Base-by-base conservation (phyloP, 1,140 invertebrate species). In the Neelides sp. region DNA sequence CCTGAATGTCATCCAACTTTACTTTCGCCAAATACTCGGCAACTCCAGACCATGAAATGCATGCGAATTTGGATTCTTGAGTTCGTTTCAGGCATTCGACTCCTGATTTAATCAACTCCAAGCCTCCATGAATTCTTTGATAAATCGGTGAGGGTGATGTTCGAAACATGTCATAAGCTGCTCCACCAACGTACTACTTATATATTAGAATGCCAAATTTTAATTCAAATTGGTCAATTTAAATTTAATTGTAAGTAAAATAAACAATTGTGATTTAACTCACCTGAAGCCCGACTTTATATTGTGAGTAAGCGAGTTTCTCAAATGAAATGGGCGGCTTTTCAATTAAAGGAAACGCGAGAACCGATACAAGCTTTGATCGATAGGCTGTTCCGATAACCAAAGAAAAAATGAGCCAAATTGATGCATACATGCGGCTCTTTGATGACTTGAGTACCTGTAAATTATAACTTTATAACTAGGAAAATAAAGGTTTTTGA, bases 231-330 rank as follows among this genome's bases (percentile, higher is more conserved):
- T n/a, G n/a, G n/a, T n/a, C n/a, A n/a, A n/a, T n/a, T n/a, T n/a
- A n/a, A n/a, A n/a, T n/a, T n/a, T n/a, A n/a, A n/a, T n/a, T n/a
- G n/a, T n/a, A n/a, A n/a, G n/a, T n/a, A n/a, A n/a, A n/a, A n/a
- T n/a, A n/a, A n/a, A n/a, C n/a, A n/a, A n/a, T n/a, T n/a, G n/a
- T n/a, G n/a, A n/a, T n/a, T n/a, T n/a, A n/a, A n/a, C n/a, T n/a
- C n/a, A n/a, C n/a, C n/a, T n/a, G n/a, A n/a, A 53, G 12, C 2
- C 43, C 27, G 1, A 53, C 42, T 32, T 24, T 5, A 17, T 48
- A 35, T 3, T 37, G 19, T 2, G 52, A 43, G 3, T 39, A 8
- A 0, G 32, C 52, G 1, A 54, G 17, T n/a, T 48, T 32, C 7
- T 32, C 22, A 24, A 54, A 48, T 22, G 23, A 24, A 13, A 28